phyloP scores from a whole-genome alignment of 2,113 vertebrate species.

The Dicentrarchus labrax region DNA sequence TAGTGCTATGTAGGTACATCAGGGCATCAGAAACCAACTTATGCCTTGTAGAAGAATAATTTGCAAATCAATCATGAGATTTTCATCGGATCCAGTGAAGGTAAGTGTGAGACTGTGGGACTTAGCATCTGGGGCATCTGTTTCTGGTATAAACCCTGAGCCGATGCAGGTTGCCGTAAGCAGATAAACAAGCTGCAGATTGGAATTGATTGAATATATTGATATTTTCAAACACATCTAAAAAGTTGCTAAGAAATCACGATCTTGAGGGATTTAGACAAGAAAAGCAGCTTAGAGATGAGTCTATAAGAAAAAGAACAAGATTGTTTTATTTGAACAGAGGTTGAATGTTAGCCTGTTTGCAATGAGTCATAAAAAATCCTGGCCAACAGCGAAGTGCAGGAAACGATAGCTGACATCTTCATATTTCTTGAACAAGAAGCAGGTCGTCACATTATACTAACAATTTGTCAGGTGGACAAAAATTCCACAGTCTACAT shows the following conservation, averaged over 20 bases:
- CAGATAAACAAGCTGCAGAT: slow-evolving; percentile 42
- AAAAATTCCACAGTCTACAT: no score
- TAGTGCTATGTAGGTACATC: not conserved
- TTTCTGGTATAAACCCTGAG: slow-evolving; percentile 12
- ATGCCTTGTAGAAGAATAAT: not conserved
- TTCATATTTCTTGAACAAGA: no score
- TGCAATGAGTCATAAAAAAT: not conserved
- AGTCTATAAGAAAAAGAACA: not conserved
- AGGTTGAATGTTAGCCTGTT: not conserved
- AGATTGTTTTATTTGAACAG: not conserved
- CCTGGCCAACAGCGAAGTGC: no score
- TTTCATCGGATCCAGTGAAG: not conserved
- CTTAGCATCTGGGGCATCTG: not conserved
- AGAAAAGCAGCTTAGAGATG: slow-evolving; percentile 42
- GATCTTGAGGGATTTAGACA: not conserved
- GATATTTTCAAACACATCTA: slow-evolving; percentile 47
- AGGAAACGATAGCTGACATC: not conserved
- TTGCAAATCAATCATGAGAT: not conserved
- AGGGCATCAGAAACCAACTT: not conserved
- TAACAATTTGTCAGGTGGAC: no score
- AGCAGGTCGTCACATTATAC: no score
- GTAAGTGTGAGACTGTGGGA: not conserved
- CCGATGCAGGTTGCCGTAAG: not conserved
- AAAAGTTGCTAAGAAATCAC: not conserved
- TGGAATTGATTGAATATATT: slow-evolving; percentile 52